Evolutionary conservation across 2,797 vertebrate genomes (phyloP), one percentile per base, ranked within the genome.

Genomic region (Adrianichthys oophorus): DNA sequence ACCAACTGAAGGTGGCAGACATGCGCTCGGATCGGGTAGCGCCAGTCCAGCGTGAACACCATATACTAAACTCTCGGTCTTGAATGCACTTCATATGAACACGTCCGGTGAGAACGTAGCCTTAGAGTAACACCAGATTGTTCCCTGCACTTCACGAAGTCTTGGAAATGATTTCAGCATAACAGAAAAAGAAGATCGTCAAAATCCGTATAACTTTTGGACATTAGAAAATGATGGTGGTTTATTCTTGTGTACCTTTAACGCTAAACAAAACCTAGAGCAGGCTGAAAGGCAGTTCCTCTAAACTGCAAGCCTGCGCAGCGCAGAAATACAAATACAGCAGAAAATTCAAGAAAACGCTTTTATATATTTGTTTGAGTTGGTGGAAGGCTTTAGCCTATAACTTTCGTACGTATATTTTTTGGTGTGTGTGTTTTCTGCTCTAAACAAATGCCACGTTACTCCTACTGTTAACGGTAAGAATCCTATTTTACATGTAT

Each of bases 251-350:
- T 55, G 71, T 80, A 81, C 64, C 68, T 44, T 61, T 59, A 2
- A 55, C 51, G 65, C 74, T 71, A 72, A 74, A 58, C 70, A 66
- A 60, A 67, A 79, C 81, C 70, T 82, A 83, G 68, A 40, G 59
- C 65, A 63, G 74, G 65, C 69, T 70, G 76, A 85, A 53, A 77
- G 53, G 57, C 52, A 62, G 70, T 75, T 75, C 68, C 17, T 79
- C 75, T 79, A 73, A 91, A 83, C 88, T 80, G 90, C 87, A 88
- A 37, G 82, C 85, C 86, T 92, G 89, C 90, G 93, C 90, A 93
- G 92, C 93, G 93, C 93, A 92, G 91, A 89, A 91, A 94, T 93
- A 95, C 94, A 95, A 92, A 95, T 92, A 94, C 91, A 37, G 32
- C 90, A 91, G 91, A 91, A 83, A 90, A 94, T 91, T 85, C 87